phyloP scores from a whole-genome alignment of 2,888 invertebrate species.

The Diarsia rubi region DNA sequence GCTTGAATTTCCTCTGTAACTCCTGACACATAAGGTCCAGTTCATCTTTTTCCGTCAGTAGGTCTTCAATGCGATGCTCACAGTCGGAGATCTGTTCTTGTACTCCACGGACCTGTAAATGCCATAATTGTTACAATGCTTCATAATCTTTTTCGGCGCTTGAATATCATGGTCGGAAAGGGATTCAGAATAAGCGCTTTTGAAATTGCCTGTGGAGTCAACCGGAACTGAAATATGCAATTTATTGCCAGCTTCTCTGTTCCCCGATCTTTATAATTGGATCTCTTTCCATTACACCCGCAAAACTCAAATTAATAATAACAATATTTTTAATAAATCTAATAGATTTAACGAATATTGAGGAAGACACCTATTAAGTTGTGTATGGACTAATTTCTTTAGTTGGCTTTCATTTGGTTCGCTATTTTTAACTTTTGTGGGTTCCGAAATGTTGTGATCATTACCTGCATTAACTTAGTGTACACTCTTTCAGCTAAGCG shows the following conservation, averaged over 20 bases:
- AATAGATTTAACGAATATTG: background rate
- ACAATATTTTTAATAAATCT: background rate
- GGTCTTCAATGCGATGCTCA: conserved; percentile 89
- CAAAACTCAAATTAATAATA: background rate
- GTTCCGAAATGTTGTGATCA: background rate
- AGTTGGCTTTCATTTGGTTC: background rate
- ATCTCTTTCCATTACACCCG: background rate
- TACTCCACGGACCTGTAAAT: conserved; percentile 86
- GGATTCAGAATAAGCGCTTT: background rate
- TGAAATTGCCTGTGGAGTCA: background rate
- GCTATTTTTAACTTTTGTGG: background rate
- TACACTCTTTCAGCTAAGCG: conserved; percentile 91
- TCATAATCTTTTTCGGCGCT: background rate
- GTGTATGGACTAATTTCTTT: background rate
- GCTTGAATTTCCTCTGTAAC: conserved; percentile 90
- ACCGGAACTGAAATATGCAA: too few relatives aligned
- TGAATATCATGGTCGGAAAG: background rate
- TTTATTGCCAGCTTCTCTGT: background rate
- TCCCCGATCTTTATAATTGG: background rate
- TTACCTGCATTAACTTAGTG: conserved; percentile 87
- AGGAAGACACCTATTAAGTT: background rate
- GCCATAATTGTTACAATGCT: background rate
- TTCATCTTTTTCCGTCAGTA: conserved; percentile 78
- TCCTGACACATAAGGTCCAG: conserved; percentile 78
- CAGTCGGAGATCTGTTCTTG: conserved; percentile 88